A percentile compares a stretch with the other conserved stretches of the same genome.
phyloP scores from a whole-genome alignment of 2,888 invertebrate genomes.

The Leistus spinibarbis region DNA sequence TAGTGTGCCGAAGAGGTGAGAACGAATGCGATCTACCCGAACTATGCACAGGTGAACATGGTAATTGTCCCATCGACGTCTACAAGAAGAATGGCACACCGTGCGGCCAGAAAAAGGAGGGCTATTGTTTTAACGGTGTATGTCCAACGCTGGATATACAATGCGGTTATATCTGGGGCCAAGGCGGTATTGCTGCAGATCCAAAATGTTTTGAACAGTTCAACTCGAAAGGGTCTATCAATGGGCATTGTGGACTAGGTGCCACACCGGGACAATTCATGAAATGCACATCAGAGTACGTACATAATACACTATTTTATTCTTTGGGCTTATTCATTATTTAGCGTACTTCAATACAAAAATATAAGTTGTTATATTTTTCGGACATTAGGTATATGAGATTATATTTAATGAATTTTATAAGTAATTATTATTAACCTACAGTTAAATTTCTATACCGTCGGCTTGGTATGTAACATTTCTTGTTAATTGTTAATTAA shows the following conservation, averaged over 20 bases:
- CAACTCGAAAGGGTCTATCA: constrained; percentile 93
- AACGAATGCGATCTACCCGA: constrained; percentile 98
- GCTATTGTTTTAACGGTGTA: constrained; percentile 90
- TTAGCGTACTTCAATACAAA: too few relatives aligned
- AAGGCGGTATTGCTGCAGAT: constrained; percentile 81
- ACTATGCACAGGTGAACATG: constrained; percentile 86
- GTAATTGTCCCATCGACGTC: constrained; percentile 88
- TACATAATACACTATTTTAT: constrained; percentile 46
- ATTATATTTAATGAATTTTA: too few relatives aligned
- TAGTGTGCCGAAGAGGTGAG: constrained; percentile 81
- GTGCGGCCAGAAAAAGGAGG: constrained; percentile 69
- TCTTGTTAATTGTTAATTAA: too few relatives aligned
- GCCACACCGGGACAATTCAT: constrained; percentile 71
- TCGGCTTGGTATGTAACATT: too few relatives aligned
- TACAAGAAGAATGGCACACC: constrained; percentile 92
- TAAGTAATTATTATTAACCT: too few relatives aligned
- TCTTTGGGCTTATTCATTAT: too few relatives aligned
- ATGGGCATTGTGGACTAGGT: constrained; percentile 94
- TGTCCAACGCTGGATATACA: constrained; percentile 89
- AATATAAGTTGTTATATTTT: too few relatives aligned
- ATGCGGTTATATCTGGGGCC: constrained; percentile 94
- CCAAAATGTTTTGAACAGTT: constrained; percentile 92
- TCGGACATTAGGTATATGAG: too few relatives aligned
- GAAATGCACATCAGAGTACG: constrained; percentile 87
- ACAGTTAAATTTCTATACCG: too few relatives aligned